Percentiles rank a stretch among this genome's conserved stretches.
Conservation (phyloP, 2,888 invertebrate genomes). For the Callosobruchus maculatus region DNA sequence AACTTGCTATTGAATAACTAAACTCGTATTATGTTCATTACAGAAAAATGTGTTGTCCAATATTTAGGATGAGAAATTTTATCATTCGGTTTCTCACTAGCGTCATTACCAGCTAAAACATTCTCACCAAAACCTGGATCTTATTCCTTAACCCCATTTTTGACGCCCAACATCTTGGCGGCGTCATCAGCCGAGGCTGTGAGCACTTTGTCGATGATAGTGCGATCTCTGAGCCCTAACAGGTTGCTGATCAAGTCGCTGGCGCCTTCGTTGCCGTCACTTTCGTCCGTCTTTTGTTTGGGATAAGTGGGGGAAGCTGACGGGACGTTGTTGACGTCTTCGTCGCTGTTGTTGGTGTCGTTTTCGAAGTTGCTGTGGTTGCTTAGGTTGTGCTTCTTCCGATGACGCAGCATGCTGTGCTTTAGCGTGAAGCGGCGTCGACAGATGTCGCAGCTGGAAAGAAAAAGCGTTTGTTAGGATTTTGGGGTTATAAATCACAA, state of each 20-base stretch:
- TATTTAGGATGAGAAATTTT: too few relatives aligned
- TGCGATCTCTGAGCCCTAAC: constrained; percentile 81
- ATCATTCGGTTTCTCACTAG: too few relatives aligned
- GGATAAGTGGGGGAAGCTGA: constrained; percentile 10
- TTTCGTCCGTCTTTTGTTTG: constrained; percentile 50
- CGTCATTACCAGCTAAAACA: not conserved
- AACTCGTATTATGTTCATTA: too few relatives aligned
- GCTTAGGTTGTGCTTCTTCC: constrained; percentile 76
- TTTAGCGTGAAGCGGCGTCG: constrained; percentile 85
- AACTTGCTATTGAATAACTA: too few relatives aligned
- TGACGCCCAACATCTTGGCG: constrained; percentile 80
- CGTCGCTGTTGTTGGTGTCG: constrained; percentile 50
- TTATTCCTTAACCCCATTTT: constrained; percentile 46
- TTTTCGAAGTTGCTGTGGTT: constrained; percentile 40
- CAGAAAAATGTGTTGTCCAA: too few relatives aligned
- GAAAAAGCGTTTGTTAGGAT: too few relatives aligned
- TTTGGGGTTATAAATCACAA: too few relatives aligned
- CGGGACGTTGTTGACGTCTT: constrained; percentile 36
- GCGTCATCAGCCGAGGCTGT: constrained; percentile 83
- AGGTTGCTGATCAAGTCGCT: constrained; percentile 86
- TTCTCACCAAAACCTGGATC: not conserved
- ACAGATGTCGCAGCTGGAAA: constrained; percentile 78
- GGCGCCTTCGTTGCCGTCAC: constrained; percentile 40
- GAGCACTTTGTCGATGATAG: constrained; percentile 79
- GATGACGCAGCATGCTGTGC: constrained; percentile 90